phyloP scores from a whole-genome alignment of 2,888 invertebrate species.

The Apodemia zela region DNA sequence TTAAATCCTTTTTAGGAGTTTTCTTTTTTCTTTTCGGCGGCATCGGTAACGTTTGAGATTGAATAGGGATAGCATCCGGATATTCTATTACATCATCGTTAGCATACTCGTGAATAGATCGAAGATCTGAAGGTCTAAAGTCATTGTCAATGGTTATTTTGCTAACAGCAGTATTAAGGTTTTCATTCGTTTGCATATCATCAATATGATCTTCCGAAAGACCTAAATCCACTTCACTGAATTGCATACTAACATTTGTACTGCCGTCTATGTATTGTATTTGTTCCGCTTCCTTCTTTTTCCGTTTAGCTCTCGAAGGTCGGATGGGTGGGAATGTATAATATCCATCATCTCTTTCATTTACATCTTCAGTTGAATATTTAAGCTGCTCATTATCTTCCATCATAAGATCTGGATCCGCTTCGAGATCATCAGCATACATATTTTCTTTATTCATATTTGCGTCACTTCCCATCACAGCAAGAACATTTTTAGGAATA shows the following conservation, averaged over 20 bases:
- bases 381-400: slow-evolving; percentile 56
- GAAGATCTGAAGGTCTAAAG: slow-evolving; percentile 56
- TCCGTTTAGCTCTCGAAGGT: slow-evolving; percentile 78
- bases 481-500: slow-evolving; percentile 83
- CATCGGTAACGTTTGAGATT: slow-evolving; percentile 70
- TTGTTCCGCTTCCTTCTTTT: slow-evolving; percentile 62
- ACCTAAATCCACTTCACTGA: slow-evolving; percentile 66
- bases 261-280: slow-evolving; percentile 69
- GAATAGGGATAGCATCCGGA: slow-evolving; percentile 67
- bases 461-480: slow-evolving; percentile 77
- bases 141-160: slow-evolving; percentile 48
- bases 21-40: slow-evolving; percentile 68
- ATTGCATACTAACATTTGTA: slow-evolving; percentile 63
- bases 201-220: slow-evolving; percentile 76
- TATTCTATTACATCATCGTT: slow-evolving; percentile 78
- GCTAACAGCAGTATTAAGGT: slow-evolving; percentile 41
- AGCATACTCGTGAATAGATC: slow-evolving; percentile 68
- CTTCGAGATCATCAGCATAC: slow-evolving; percentile 62
- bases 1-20: slow-evolving; percentile 46
- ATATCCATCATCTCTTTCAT: slow-evolving; percentile 74
- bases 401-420: slow-evolving; percentile 58
- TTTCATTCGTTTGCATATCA: slow-evolving; percentile 42
- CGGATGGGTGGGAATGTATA: slow-evolving; percentile 79
- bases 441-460: slow-evolving; percentile 52
- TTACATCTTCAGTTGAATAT: slow-evolving; percentile 66